Conservation (phyloP, 2,888 invertebrate genomes). For the Horisme vitalbata region DNA sequence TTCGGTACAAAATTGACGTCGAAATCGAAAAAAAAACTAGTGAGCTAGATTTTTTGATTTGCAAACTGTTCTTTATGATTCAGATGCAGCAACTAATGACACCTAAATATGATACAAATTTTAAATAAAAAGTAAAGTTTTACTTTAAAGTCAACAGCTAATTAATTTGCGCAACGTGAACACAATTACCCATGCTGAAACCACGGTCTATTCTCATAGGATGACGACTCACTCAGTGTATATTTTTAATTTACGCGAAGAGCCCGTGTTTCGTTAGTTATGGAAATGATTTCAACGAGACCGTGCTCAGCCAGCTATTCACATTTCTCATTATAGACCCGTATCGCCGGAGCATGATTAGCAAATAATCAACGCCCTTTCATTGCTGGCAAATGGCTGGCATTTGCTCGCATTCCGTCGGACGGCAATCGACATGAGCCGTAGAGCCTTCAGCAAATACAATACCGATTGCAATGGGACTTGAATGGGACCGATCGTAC, state of each 20-base stretch:
- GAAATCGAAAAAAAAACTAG: conserved; percentile 51
- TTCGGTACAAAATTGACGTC: conserved; percentile 43
- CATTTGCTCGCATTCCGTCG: conserved; percentile 55
- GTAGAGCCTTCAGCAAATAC: conserved; percentile 75
- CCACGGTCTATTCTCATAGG: conserved; percentile 58
- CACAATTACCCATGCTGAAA: conserved; percentile 60
- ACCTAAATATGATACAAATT: conserved; percentile 5
- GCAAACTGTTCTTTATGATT: conserved; percentile 24
- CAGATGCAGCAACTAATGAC: conserved; percentile 12
- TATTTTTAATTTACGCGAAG: conserved; percentile 48
- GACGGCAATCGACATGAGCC: conserved; percentile 74
- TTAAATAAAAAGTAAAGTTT: conserved; percentile 67
- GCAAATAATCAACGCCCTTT: conserved; percentile 59
- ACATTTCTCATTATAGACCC: conserved; percentile 38
- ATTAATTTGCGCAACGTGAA: conserved; percentile 58
- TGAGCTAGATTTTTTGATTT: too few species aligned
- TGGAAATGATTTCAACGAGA: conserved; percentile 27
- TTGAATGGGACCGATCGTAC: conserved; percentile 59
- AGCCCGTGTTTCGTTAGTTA: conserved; percentile 30
- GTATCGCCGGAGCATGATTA: conserved; percentile 53
- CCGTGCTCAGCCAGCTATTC: conserved; percentile 28
- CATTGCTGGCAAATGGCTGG: conserved; percentile 58
- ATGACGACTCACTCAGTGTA: conserved; percentile 36
- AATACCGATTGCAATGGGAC: conserved; percentile 68
- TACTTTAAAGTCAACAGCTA: conserved; percentile 59